Conservation (phyloP, 1,140 invertebrate genomes). For the Euschistus heros region DNA sequence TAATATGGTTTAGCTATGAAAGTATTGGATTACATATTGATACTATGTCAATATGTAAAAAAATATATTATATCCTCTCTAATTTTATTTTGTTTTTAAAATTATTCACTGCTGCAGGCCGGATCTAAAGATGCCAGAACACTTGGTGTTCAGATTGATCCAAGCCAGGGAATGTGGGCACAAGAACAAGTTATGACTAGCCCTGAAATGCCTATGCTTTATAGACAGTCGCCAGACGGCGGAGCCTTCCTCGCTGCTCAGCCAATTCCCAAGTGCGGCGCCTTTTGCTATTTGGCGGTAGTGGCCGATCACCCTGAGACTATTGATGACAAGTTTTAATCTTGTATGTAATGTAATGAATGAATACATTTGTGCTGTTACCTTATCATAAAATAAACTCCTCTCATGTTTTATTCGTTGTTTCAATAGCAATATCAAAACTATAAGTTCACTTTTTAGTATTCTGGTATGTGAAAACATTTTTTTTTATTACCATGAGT, state of each 20-base stretch:
- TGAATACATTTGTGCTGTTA: no score
- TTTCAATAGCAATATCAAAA: no score
- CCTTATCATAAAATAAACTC: no score
- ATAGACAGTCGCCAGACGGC: slow-evolving; percentile 38
- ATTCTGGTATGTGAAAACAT: no score
- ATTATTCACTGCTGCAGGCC: neutral
- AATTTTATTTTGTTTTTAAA: neutral
- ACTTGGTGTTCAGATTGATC: neutral
- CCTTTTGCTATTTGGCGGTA: slow-evolving; percentile 42
- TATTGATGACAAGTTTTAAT: neutral
- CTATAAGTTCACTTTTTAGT: no score
- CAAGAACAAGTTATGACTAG: neutral
- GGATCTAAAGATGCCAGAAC: neutral
- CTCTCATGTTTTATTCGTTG: no score
- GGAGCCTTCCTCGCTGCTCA: slow-evolving; percentile 41
- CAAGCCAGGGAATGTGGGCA: neutral
- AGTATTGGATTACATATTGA: neutral
- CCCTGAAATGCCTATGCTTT: slow-evolving; percentile 7
- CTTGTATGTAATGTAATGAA: no score
- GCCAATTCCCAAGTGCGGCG: slow-evolving; percentile 40
- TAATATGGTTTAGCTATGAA: neutral
- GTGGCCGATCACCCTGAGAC: slow-evolving; percentile 32
- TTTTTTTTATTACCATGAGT: no score
- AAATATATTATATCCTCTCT: neutral
- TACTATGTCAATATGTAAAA: neutral